Evolutionary conservation across 2,113 vertebrate species (phyloP).

Genomic region (Rhinoptilus africanus): DNA sequence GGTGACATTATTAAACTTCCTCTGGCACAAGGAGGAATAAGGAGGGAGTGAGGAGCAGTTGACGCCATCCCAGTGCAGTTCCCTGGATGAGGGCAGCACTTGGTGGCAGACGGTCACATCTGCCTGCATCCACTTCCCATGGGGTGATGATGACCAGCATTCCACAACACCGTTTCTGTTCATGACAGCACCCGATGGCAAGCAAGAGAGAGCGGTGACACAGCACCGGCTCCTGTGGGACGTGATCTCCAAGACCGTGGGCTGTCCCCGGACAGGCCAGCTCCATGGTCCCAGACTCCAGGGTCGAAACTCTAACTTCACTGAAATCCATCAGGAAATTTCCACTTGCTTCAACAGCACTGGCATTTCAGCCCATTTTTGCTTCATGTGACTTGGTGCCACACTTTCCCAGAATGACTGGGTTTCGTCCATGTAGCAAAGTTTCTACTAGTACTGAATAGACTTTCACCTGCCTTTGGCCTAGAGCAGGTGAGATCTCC

Average conservation of each 20-base stretch:
- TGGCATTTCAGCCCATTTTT: background rate
- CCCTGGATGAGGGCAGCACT: background rate
- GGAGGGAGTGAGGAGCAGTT: background rate
- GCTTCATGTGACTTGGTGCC: background rate
- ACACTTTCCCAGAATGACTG: background rate
- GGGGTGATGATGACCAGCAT: background rate
- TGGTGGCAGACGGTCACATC: background rate
- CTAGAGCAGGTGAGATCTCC: background rate
- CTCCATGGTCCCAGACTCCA: background rate
- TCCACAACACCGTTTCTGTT: background rate
- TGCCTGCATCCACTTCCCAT: background rate
- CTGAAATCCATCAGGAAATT: background rate
- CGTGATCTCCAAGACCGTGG: accelerated
- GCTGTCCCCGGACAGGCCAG: background rate
- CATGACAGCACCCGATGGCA: background rate
- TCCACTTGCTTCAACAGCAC: background rate
- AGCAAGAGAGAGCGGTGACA: background rate
- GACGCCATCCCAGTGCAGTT: background rate
- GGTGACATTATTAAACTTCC: background rate
- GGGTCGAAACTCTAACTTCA: background rate
- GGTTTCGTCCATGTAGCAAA: background rate
- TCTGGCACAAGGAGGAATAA: background rate
- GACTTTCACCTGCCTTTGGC: background rate
- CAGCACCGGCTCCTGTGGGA: background rate
- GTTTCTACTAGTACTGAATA: background rate